Conservation (phyloP, 2,888 invertebrate species). For the Lasius platythorax region DNA sequence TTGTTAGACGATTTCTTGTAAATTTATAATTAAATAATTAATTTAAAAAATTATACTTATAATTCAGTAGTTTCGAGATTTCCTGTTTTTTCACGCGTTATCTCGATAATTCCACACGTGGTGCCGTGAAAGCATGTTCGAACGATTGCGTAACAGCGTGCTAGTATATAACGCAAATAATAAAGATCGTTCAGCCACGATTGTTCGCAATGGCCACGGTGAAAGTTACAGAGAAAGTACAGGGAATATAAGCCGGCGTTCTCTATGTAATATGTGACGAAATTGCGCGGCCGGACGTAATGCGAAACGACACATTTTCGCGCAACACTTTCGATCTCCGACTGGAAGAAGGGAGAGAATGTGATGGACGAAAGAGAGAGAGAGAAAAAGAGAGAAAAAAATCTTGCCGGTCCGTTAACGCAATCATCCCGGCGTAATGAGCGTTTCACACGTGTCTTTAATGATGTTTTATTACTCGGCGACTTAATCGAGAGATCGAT, state of each 20-base stretch:
- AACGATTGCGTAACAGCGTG: slow-evolving; percentile 57
- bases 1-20: background rate
- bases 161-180: slow-evolving; percentile 67
- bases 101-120: slow-evolving; percentile 5
- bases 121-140: slow-evolving; percentile 63
- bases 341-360: slow-evolving; percentile 63
- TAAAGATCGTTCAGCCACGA: slow-evolving; percentile 66
- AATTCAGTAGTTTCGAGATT: slow-evolving; percentile 10
- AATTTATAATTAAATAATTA: background rate
- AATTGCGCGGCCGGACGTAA: slow-evolving; percentile 47
- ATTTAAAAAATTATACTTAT: background rate
- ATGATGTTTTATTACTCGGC: background rate
- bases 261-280: slow-evolving; percentile 62
- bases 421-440: background rate
- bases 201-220: slow-evolving; percentile 65
- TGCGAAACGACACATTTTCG: slow-evolving; percentile 55
- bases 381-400: background rate
- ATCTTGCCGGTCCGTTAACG: slow-evolving; percentile 77
- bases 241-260: slow-evolving; percentile 50
- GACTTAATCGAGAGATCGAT: background rate
- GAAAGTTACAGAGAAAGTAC: slow-evolving; percentile 74
- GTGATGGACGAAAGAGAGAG: slow-evolving; percentile 17
- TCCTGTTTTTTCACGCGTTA: slow-evolving; percentile 47
- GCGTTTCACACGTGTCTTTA: slow-evolving; percentile 7
- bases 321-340: slow-evolving; percentile 45